Evolutionary conservation across 1,140 invertebrate genomes (phyloP).

Genomic region (Calephelis nemesis): DNA sequence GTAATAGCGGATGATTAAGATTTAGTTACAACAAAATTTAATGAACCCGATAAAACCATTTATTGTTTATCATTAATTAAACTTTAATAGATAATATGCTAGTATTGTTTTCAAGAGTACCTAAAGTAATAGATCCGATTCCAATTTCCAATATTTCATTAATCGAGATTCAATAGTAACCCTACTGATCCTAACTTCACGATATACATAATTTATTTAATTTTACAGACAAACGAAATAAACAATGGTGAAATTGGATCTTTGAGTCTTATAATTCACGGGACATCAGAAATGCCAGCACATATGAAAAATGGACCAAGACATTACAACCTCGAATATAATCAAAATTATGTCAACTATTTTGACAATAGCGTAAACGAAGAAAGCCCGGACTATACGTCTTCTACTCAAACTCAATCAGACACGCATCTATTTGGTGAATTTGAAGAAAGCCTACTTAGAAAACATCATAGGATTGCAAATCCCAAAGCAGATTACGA

Average conservation of each 20-base stretch:
- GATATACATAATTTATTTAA: not conserved
- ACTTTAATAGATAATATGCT: too few species aligned
- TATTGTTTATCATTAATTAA: too few species aligned
- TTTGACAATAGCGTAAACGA: conserved; percentile 23
- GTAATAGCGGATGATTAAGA: too few species aligned
- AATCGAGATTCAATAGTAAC: too few species aligned
- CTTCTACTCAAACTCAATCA: conserved; percentile 16
- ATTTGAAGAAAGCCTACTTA: conserved; percentile 58
- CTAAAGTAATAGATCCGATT: too few species aligned
- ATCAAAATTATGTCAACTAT: conserved; percentile 37
- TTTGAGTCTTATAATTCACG: conserved; percentile 83
- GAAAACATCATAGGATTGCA: conserved; percentile 52
- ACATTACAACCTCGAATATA: conserved; percentile 79
- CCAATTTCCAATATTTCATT: too few species aligned
- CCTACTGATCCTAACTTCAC: too few species aligned
- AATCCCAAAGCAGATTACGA: not conserved
- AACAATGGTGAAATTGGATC: conserved; percentile 81
- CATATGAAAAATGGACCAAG: conserved; percentile 81
- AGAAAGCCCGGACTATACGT: not conserved
- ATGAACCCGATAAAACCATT: too few species aligned
- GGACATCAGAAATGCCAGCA: conserved; percentile 82
- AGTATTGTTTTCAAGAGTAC: too few species aligned
- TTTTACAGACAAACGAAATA: conserved; percentile 54
- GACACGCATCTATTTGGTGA: conserved; percentile 46
- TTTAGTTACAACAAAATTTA: too few species aligned